These are phyloP conservation scores for Pristiophorus japonicus DNA, from an alignment of 2,113 vertebrate species.

Conservation along the genomic window DNA sequence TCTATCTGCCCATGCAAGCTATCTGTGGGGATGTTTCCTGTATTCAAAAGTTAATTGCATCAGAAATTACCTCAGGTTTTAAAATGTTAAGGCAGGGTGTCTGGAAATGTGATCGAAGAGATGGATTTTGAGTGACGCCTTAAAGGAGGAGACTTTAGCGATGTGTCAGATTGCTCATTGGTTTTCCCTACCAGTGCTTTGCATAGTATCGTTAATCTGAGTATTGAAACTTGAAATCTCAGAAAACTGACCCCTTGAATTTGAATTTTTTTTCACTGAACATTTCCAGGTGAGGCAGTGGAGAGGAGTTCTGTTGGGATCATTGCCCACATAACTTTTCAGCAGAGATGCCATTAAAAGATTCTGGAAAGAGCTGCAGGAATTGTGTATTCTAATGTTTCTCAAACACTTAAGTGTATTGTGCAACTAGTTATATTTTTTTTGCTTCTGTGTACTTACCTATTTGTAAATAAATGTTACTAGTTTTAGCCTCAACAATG, in stretches of 20 bases:
- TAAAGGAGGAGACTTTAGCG: neutral
- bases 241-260: neutral
- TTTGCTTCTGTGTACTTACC: neutral
- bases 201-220: neutral
- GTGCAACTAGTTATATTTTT: too few relatives aligned
- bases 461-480: neutral
- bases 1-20: neutral
- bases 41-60: neutral
- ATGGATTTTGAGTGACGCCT: neutral
- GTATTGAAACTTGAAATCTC: neutral
- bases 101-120: neutral
- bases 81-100: neutral
- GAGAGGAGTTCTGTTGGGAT: neutral
- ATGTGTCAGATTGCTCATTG: neutral
- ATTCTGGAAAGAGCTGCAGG: neutral
- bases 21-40: neutral
- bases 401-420: neutral
- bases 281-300: neutral
- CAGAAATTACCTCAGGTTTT: neutral
- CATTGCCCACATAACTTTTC: neutral
- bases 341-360: neutral
- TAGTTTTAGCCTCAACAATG: neutral
- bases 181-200: neutral
- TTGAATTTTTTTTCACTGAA: neutral
- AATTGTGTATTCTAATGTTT: neutral